Base-by-base conservation (phyloP, 1,140 invertebrate species). In the Sarcophaga peregrina region DNA sequence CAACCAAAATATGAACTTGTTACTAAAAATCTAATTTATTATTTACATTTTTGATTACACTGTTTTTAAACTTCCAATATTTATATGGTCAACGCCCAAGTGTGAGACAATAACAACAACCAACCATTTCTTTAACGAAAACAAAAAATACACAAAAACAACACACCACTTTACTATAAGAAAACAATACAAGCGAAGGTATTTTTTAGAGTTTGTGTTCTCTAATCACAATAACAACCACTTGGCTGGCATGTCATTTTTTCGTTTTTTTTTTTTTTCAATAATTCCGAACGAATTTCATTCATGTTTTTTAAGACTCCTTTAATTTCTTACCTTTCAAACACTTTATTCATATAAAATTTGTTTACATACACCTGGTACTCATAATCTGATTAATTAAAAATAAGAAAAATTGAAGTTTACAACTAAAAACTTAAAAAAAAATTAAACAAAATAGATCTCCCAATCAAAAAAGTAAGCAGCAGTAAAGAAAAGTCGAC, bases 111-210 rank as follows among this genome's bases (percentile, higher is more conserved):
- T 7, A 15, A 68, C 58, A 68, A 68, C 58, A 68, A 13, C n/a
- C 15, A 37, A 48, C 45, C 74, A 76, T n/a, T 50, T 76, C 62
- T 17, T 76, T n/a, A 8, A 76, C 75, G 50, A 78, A 48, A 76
- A 46, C 74, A 76, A 47, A 48, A n/a, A 78, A 50, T 52, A 68
- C 62, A 68, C 62, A 68, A 84, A 85, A 86, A 84, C 83, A 78
- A 81, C 54, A 62, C 80, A 37, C 81, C 72, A 50, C 74, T 84
- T 86, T 87, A 87, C 85, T 86, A 88, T 85, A 2, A 4, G 85
- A 86, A 85, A 85, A 84, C 87, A 85, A 84, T 85, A 86, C 54
- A 10, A 86, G 86, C 86, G 83, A 85, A 86, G 85, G 85, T 85
- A 85, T 86, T 86, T 88, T 76, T 78, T 78, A 20, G 62, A 72